phyloP scores from a whole-genome alignment of 2,888 invertebrate species.

The Chloromyia formosa region DNA sequence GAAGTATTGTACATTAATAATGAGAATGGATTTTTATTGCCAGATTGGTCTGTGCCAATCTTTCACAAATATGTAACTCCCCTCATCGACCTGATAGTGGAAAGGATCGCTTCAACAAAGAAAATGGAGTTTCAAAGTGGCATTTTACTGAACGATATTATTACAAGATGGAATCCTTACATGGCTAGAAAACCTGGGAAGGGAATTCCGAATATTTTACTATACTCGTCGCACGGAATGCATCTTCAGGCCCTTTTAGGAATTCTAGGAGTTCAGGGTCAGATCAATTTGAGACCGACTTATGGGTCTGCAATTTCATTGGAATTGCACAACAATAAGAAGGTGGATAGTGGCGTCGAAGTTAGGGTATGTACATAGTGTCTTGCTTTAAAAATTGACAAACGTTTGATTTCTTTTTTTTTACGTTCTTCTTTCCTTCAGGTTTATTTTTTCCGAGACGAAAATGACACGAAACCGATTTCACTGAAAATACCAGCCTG shows the following conservation, averaged over 20 bases:
- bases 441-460: slow-evolving; percentile 6
- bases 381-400: no score
- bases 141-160: slow-evolving; percentile 73
- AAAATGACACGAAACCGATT: slow-evolving; percentile 14
- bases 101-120: slow-evolving; percentile 65
- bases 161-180: slow-evolving; percentile 64
- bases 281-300: slow-evolving; percentile 69
- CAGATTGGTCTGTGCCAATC: slow-evolving; percentile 73
- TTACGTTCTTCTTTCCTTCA: no score
- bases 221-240: slow-evolving; percentile 81
- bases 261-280: slow-evolving; percentile 71
- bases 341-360: slow-evolving; percentile 56
- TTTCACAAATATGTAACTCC: slow-evolving; percentile 65
- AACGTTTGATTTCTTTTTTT: no score
- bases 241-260: slow-evolving; percentile 76
- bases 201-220: slow-evolving; percentile 63
- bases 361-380: slow-evolving; percentile 71
- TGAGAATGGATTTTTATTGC: slow-evolving; percentile 71
- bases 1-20: slow-evolving; percentile 73
- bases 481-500: slow-evolving; percentile 23
- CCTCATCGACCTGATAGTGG: background rate
- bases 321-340: slow-evolving; percentile 68
- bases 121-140: slow-evolving; percentile 75
- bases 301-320: slow-evolving; percentile 75
- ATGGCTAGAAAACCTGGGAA: slow-evolving; percentile 60